Evolutionary conservation across 2,888 invertebrate genomes (phyloP).

Genomic region (Andrena hattorfiana): DNA sequence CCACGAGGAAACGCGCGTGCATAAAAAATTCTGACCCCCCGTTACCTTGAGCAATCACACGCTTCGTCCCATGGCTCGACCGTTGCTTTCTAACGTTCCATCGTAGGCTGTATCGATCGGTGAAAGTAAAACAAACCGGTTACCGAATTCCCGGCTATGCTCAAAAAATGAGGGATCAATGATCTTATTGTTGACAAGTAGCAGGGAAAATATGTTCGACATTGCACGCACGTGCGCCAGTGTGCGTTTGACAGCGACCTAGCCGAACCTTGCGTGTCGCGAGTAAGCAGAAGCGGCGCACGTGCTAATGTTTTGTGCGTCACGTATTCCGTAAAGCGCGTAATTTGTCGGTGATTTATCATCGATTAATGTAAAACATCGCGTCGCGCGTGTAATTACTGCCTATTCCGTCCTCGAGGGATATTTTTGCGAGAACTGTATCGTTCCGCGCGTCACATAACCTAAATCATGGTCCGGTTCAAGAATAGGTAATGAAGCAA

Average conservation of each 20-base stretch:
- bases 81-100: background rate
- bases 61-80: background rate
- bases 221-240: conserved; percentile 30
- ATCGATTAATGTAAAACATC: background rate
- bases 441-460: conserved; percentile 48
- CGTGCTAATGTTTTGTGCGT: conserved; percentile 35
- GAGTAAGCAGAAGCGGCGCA: conserved; percentile 18
- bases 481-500: conserved; percentile 87
- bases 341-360: background rate
- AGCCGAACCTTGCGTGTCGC: conserved; percentile 37
- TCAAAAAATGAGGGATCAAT: background rate
- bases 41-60: conserved; percentile 48
- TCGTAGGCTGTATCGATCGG: too few species aligned
- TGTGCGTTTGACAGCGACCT: conserved; percentile 56
- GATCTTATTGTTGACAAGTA: background rate
- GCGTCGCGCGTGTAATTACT: background rate
- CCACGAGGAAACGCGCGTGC: conserved; percentile 18
- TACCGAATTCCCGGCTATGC: background rate
- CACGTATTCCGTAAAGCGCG: background rate
- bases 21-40: conserved; percentile 33
- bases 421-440: background rate
- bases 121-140: background rate
- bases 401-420: too few species aligned
- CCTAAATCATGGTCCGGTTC: conserved; percentile 87
- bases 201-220: conserved; percentile 7